phyloP scores from a whole-genome alignment of 2,888 invertebrate genomes.

The Chouioia cunea region DNA sequence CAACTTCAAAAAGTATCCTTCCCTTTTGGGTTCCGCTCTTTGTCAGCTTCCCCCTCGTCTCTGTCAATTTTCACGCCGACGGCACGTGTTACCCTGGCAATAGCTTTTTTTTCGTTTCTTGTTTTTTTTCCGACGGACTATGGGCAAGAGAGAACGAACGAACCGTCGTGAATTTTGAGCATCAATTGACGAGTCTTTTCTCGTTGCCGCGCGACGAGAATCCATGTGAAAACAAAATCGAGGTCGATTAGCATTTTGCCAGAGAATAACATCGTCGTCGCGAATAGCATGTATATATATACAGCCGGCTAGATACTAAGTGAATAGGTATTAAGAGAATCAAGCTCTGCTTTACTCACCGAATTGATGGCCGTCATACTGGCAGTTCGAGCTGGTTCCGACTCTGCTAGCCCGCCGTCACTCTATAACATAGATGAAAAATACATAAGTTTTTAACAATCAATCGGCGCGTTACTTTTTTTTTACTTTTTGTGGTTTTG shows the following conservation, averaged over 20 bases:
- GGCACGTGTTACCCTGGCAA: not conserved
- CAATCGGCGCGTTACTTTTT: constrained; percentile 14
- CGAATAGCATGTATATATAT: not conserved
- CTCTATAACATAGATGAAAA: constrained; percentile 62
- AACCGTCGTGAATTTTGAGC: no score
- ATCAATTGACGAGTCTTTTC: no score
- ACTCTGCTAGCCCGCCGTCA: constrained; percentile 68
- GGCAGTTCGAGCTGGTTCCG: constrained; percentile 66
- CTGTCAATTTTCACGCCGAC: not conserved
- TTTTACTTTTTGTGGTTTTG: not conserved
- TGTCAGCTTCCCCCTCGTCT: not conserved
- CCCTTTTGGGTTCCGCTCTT: constrained; percentile 1
- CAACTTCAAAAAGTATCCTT: constrained; percentile 34
- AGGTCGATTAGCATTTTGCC: not conserved
- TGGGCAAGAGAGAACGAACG: no score
- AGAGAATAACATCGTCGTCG: not conserved
- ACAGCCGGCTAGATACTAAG: no score
- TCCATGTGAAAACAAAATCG: not conserved
- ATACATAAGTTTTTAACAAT: not conserved
- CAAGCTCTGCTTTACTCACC: constrained; percentile 59
- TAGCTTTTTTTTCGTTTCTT: constrained; percentile 4
- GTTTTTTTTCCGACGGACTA: not conserved
- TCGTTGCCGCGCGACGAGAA: not conserved
- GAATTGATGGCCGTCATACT: constrained; percentile 69
- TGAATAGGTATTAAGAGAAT: no score